phyloP scores from a whole-genome alignment of 2,888 invertebrate genomes.

The Agelastica alni region DNA sequence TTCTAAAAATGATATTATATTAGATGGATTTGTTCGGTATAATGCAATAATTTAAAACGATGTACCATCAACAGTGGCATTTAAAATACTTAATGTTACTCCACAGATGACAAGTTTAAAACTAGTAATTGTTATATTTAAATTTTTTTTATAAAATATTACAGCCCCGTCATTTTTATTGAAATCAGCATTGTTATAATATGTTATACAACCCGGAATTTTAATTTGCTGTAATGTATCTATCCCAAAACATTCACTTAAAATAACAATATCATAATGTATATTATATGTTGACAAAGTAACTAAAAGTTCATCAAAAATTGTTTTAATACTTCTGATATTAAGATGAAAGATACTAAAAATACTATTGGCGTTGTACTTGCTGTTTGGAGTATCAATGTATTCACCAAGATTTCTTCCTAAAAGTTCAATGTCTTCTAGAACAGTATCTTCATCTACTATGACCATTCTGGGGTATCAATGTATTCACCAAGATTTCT shows the following conservation, averaged over 20 bases:
- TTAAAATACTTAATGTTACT: slow-evolving; percentile 15
- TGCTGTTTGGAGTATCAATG: slow-evolving; percentile 20
- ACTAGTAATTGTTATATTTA: slow-evolving; percentile 11
- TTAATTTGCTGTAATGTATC: slow-evolving; percentile 17
- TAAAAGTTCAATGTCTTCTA: too few species aligned
- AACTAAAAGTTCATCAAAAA: slow-evolving; percentile 6
- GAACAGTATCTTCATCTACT: too few species aligned
- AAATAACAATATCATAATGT: slow-evolving; percentile 14
- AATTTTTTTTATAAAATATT: slow-evolving; percentile 17
- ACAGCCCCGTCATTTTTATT: slow-evolving; percentile 14
- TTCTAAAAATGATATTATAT: slow-evolving; percentile 17
- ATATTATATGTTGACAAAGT: slow-evolving; percentile 16
- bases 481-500: too few species aligned
- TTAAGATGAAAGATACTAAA: slow-evolving; percentile 18
- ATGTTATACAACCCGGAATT: slow-evolving; percentile 15
- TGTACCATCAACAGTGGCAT: slow-evolving; percentile 18
- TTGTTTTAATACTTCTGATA: slow-evolving; percentile 14
- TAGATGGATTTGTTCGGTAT: slow-evolving; percentile 21
- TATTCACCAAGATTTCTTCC: too few species aligned
- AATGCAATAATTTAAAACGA: slow-evolving; percentile 19
- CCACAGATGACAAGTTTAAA: slow-evolving; percentile 19
- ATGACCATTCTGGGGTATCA: too few species aligned
- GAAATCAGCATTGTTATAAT: slow-evolving; percentile 21
- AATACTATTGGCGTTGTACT: slow-evolving; percentile 16
- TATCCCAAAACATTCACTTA: slow-evolving; percentile 16